These are phyloP conservation scores for Oligia strigilis DNA, from an alignment of 2,888 invertebrate species.

Conservation along the genomic window DNA sequence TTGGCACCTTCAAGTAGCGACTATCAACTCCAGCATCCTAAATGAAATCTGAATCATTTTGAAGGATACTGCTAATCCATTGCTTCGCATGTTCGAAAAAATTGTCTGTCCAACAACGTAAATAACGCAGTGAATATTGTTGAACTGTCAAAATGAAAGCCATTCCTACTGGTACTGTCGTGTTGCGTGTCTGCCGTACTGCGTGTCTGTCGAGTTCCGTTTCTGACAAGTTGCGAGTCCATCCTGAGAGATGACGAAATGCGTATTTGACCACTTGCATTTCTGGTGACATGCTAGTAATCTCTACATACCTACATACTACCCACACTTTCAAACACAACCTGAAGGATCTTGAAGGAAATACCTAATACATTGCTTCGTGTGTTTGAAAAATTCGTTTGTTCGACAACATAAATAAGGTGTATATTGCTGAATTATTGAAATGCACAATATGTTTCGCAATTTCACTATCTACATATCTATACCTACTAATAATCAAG, in stretches of 20 bases:
- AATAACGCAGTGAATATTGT: neutral
- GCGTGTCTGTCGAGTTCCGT: no score
- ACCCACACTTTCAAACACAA: neutral
- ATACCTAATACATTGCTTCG: neutral
- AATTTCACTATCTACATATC: no score
- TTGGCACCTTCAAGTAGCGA: no score
- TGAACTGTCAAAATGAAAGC: neutral
- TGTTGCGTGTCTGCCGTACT: no score
- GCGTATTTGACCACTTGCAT: no score
- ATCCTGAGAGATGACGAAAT: no score
- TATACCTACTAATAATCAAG: no score
- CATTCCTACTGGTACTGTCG: no score
- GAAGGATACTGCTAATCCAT: neutral
- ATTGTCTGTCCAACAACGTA: neutral
- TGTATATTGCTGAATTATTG: neutral
- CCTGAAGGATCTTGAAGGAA: neutral
- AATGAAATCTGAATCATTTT: neutral
- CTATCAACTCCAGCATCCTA: neutral
- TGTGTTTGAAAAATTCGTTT: neutral
- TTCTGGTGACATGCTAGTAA: no score
- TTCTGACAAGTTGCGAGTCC: no score
- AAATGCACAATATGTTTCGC: neutral
- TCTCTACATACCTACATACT: neutral
- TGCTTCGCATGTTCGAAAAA: neutral
- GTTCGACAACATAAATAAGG: neutral